Evolutionary conservation across 2,888 invertebrate genomes (phyloP).

Genomic region (Folsomia manolachei): DNA sequence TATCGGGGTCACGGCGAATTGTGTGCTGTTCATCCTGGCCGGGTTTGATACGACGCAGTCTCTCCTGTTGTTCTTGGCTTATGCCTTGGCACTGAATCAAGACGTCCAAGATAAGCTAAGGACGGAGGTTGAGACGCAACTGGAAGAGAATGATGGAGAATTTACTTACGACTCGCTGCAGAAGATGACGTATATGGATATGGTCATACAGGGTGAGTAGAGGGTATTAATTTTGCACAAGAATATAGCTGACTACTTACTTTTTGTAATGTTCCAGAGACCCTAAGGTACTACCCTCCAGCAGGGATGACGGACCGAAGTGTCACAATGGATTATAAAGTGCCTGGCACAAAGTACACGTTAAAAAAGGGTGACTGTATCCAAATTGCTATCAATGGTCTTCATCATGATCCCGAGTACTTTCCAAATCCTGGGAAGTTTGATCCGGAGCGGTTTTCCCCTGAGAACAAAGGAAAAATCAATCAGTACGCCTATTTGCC

Average conservation of each 20-base stretch:
- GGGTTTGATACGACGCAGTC: slow-evolving; percentile 33
- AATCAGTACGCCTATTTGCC: slow-evolving; percentile 55
- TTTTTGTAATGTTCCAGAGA: slow-evolving; percentile 52
- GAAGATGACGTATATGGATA: slow-evolving; percentile 36
- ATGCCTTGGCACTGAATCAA: slow-evolving; percentile 28
- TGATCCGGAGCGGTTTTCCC: slow-evolving; percentile 62
- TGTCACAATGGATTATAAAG: slow-evolving; percentile 56
- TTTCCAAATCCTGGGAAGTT: slow-evolving; percentile 62
- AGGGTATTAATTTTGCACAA: not conserved
- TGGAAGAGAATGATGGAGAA: slow-evolving; percentile 31
- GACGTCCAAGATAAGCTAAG: slow-evolving; percentile 33
- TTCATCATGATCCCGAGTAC: slow-evolving; percentile 62
- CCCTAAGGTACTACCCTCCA: slow-evolving; percentile 57
- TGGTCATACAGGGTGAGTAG: slow-evolving; percentile 37
- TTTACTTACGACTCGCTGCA: slow-evolving; percentile 35
- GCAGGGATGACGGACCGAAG: slow-evolving; percentile 53
- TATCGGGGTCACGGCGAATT: slow-evolving; percentile 25
- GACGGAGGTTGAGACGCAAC: slow-evolving; percentile 8
- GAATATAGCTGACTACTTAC: not conserved
- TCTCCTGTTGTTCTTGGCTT: slow-evolving; percentile 25
- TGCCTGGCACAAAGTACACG: slow-evolving; percentile 58
- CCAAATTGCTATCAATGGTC: slow-evolving; percentile 60
- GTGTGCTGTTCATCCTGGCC: slow-evolving; percentile 26
- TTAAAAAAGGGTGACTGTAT: slow-evolving; percentile 60
- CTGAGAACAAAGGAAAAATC: slow-evolving; percentile 60